A percentile compares a stretch with the other conserved stretches of the same genome.
These are phyloP conservation scores for Drosophila austrosaltans DNA, from an alignment of 2,888 invertebrate genomes.

Conservation along the genomic window DNA sequence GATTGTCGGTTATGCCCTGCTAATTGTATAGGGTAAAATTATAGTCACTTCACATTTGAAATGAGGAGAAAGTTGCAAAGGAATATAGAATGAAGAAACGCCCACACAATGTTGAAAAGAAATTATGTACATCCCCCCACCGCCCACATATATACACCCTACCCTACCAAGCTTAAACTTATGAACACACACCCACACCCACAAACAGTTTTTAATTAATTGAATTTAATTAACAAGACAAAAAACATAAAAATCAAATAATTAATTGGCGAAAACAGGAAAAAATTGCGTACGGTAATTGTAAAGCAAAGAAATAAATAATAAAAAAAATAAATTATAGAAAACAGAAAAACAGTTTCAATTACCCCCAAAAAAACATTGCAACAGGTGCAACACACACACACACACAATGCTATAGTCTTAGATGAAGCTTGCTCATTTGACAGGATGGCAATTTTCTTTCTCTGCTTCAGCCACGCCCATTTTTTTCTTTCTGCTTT, in stretches of 20 bases:
- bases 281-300: slow-evolving; percentile 5
- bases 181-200: not conserved
- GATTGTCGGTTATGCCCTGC: not conserved
- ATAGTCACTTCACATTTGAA: slow-evolving; percentile 42
- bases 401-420: not conserved
- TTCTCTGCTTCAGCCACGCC: slow-evolving; percentile 52
- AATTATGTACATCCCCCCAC: not conserved
- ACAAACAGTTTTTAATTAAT: slow-evolving; percentile 17
- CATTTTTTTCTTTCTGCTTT: slow-evolving; percentile 32
- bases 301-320: not conserved
- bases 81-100: slow-evolving; percentile 18
- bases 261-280: slow-evolving; percentile 13
- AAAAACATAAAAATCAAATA: not conserved
- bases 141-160: too few relatives aligned
- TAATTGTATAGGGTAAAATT: not conserved
- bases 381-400: slow-evolving; percentile 23
- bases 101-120: slow-evolving; percentile 10
- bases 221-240: slow-evolving; percentile 8
- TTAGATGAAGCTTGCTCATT: slow-evolving; percentile 28
- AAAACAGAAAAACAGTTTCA: slow-evolving; percentile 55
- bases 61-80: slow-evolving; percentile 37
- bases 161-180: too few relatives aligned
- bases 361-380: slow-evolving; percentile 43
- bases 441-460: slow-evolving; percentile 60
- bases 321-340: slow-evolving; percentile 41